These are phyloP conservation scores for Notoglanidium macrostoma DNA, from an alignment of 2,797 vertebrate genomes.

Conservation along the genomic window DNA sequence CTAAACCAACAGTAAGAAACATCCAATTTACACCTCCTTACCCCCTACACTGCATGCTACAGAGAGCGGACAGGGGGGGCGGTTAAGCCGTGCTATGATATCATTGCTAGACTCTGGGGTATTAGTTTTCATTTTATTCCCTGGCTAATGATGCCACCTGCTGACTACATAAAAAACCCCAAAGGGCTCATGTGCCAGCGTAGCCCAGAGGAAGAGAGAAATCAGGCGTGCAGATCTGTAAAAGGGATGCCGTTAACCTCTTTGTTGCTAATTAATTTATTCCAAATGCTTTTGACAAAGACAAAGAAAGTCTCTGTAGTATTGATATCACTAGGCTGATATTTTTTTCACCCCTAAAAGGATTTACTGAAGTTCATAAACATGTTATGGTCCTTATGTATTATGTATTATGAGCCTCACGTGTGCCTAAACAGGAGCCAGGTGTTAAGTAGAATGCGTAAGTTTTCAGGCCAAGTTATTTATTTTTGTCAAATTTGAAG, in stretches of 20 bases:
- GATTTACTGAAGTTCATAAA: slow-evolving; percentile 13
- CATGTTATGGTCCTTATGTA: background rate
- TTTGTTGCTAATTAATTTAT: slow-evolving; percentile 42
- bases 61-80: slow-evolving; percentile 52
- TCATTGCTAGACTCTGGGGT: slow-evolving; percentile 70
- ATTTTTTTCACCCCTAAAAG: background rate
- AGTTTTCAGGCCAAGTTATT: background rate
- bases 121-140: slow-evolving; percentile 79
- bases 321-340: background rate
- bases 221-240: slow-evolving; percentile 54
- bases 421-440: background rate
- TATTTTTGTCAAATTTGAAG: background rate
- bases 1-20: slow-evolving; percentile 63
- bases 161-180: slow-evolving; percentile 80
- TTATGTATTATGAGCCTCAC: background rate
- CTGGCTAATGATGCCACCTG: slow-evolving; percentile 86
- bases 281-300: slow-evolving; percentile 9
- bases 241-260: slow-evolving; percentile 62
- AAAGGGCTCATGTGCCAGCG: slow-evolving; percentile 60
- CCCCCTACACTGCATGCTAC: slow-evolving; percentile 61
- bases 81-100: slow-evolving; percentile 70
- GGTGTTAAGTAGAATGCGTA: slow-evolving; percentile 1
- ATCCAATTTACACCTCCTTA: slow-evolving; percentile 75
- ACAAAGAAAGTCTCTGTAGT: background rate
- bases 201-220: slow-evolving; percentile 64